Base-by-base conservation (phyloP, 2,113 vertebrate species). In the Muscicapa adusta region DNA sequence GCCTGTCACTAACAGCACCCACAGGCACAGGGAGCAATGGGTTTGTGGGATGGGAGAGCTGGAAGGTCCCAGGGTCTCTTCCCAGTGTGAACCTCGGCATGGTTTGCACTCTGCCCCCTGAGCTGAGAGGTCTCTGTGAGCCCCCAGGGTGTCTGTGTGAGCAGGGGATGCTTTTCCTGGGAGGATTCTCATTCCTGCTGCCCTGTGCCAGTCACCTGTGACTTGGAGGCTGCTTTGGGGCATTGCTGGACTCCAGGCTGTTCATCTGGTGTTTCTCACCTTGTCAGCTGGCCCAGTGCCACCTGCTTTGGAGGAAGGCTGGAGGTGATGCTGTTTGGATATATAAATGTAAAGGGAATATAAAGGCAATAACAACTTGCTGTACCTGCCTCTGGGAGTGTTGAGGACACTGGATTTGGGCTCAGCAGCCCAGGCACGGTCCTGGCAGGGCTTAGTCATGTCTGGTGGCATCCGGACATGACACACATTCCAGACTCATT, bases 191-290 rank as follows among this genome's bases (percentile, higher is more conserved):
- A 1, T 29, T 38, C n/a, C 40, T 28, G 20, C 66, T 40, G 51
- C 34, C 2, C 3, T 5, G 24, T 7, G 4, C 51, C 0, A 1
- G 25, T 54, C 79, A 10, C 58, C 31, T 1, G 8, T 20, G 73
- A 16, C 31, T 28, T 23, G 10, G 25, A 48, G 72, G 42, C 57
- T 68, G 48, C 20, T 45, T 58, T 65, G 3, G 45, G 70, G 42
- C 7, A 0, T 34, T 60, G 63, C 17, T 73, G 86, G 63, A 61
- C 34, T 73, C 38, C 42, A 22, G 58, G 50, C 40, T 68, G 54
- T 38, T 63, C 67, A 6, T 61, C 9, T 45, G 65, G 42, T 2
- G 11, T 56, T 50, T 1, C 14, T 63, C 48, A 47, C 62, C 42
- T 29, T 26, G 15, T n/a, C 48, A 34, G 23, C 65, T 67, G 77